Evolutionary conservation across 64 coral and sea anemone species (phyloP).

Genomic region (Montipora sp.): DNA sequence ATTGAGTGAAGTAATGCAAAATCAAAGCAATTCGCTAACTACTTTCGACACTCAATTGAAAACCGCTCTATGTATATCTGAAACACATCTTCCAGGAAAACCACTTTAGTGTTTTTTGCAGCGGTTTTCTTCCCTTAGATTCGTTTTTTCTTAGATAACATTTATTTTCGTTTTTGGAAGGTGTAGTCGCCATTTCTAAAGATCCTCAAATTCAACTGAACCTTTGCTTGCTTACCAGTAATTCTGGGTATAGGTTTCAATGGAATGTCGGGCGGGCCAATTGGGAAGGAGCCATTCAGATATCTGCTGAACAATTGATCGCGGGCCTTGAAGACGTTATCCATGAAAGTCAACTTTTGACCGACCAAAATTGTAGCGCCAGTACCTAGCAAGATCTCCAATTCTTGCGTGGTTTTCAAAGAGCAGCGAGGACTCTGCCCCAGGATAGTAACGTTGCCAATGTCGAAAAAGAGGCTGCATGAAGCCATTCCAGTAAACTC

Average conservation of each 20-base stretch:
- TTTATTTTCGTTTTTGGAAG: too few species aligned
- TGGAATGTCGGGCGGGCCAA: constrained; percentile 31
- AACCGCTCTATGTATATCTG: too few species aligned
- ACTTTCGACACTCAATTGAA: too few species aligned
- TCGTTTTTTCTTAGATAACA: too few species aligned
- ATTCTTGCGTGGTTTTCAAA: constrained; percentile 2
- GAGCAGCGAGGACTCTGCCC: constrained; percentile 30
- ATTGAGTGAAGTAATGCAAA: too few species aligned
- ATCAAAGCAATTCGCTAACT: too few species aligned
- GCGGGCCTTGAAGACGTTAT: constrained; percentile 39
- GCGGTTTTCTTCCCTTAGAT: too few species aligned
- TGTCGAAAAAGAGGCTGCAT: constrained; percentile 47
- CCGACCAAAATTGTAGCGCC: constrained; percentile 40
- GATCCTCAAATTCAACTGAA: too few species aligned
- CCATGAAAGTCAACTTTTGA: constrained; percentile 34
- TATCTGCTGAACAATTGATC: constrained; percentile 34
- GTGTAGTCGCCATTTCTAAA: too few species aligned
- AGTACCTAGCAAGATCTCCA: constrained; percentile 44
- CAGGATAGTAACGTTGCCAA: constrained; percentile 30
- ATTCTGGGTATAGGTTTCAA: constrained; percentile 48
- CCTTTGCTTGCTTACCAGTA: constrained; percentile 42
- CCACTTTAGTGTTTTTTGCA: too few species aligned
- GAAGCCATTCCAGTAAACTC: constrained; percentile 19
- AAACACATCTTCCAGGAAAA: too few species aligned
- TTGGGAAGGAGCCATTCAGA: constrained; percentile 23